phyloP scores from a whole-genome alignment of 1,140 invertebrate species.

The Drosophila ohnishii region DNA sequence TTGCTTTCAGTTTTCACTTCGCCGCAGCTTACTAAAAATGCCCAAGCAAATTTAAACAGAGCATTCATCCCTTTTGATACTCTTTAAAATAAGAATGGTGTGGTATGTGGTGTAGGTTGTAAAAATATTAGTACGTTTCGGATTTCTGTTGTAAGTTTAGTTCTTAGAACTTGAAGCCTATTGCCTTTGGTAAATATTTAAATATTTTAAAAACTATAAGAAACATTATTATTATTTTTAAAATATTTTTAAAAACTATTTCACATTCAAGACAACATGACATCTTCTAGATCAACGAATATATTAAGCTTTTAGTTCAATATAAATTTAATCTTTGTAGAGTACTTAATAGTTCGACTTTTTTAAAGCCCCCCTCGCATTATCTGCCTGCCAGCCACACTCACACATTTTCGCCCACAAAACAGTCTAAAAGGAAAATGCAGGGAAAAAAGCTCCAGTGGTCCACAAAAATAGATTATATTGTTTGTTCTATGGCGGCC shows the following conservation, averaged over 20 bases:
- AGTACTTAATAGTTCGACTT: slow-evolving; percentile 9
- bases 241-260: background rate
- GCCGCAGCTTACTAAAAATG: slow-evolving; percentile 12
- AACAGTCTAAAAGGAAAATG: slow-evolving; percentile 23
- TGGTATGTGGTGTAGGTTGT: too few species aligned
- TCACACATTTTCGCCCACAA: slow-evolving; percentile 39
- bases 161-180: background rate
- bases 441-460: slow-evolving; percentile 49
- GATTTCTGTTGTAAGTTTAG: background rate
- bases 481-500: slow-evolving; percentile 74
- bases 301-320: background rate
- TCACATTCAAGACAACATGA: background rate
- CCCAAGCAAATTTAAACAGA: slow-evolving; percentile 22
- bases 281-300: background rate
- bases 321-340: background rate
- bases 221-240: background rate
- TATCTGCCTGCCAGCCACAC: slow-evolving; percentile 37
- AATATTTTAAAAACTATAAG: background rate
- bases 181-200: background rate
- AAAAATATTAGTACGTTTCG: background rate
- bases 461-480: slow-evolving; percentile 74
- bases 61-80: slow-evolving; percentile 12
- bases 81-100: background rate
- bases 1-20: slow-evolving; percentile 9
- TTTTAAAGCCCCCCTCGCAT: slow-evolving; percentile 7